Percentiles rank a stretch among this genome's conserved stretches.
phyloP scores from a whole-genome alignment of 2,888 invertebrate species.

The Abrostola triplasia region DNA sequence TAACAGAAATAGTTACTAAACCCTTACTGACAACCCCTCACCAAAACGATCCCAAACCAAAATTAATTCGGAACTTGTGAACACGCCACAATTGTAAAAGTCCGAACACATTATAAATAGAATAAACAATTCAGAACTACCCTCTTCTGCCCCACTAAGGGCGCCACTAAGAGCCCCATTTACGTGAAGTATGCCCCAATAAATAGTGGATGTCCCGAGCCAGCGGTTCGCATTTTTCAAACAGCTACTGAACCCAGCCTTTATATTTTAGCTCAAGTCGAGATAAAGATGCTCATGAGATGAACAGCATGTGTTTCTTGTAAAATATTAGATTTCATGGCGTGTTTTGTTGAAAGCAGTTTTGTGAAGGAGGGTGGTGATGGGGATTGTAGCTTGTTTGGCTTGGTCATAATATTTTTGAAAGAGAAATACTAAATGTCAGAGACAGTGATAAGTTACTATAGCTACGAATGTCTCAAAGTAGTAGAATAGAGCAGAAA shows the following conservation, averaged over 20 bases:
- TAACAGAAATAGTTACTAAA: not conserved
- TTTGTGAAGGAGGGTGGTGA: not conserved
- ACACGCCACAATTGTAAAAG: constrained; percentile 47
- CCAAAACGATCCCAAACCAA: constrained; percentile 14
- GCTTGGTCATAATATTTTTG: not conserved
- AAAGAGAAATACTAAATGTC: not conserved
- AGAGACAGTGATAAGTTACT: not conserved
- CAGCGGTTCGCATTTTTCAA: constrained; percentile 70
- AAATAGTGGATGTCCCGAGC: constrained; percentile 67
- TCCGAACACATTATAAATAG: constrained; percentile 61
- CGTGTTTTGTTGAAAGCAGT: constrained; percentile 29
- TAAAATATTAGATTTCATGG: constrained; percentile 44
- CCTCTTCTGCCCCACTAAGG: constrained; percentile 42
- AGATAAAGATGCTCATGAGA: constrained; percentile 53
- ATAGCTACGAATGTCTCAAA: no score
- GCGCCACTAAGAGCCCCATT: constrained; percentile 70
- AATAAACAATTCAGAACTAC: constrained; percentile 65
- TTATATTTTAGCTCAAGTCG: constrained; percentile 53
- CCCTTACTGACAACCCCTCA: not conserved
- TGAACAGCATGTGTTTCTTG: constrained; percentile 45
- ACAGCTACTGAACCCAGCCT: constrained; percentile 57
- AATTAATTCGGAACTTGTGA: constrained; percentile 35
- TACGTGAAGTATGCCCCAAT: constrained; percentile 77
- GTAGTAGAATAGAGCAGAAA: no score
- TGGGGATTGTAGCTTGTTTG: constrained; percentile 5